phyloP scores from a whole-genome alignment of 2,888 invertebrate species.

The Aspidiotus destructor region DNA sequence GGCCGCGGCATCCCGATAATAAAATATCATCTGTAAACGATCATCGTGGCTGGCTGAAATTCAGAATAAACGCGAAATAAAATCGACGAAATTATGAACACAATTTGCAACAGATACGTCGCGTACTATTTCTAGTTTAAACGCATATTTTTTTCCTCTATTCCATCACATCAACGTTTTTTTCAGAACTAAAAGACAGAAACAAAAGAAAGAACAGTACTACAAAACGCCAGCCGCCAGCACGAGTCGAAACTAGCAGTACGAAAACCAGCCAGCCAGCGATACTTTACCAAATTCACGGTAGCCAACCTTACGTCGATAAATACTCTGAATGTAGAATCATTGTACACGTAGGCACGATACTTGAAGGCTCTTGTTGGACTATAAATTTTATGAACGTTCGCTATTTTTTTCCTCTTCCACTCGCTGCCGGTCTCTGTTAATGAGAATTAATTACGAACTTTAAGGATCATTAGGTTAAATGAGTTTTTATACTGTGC shows the following conservation, averaged over 20 bases:
- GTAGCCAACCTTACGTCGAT: constrained; percentile 7
- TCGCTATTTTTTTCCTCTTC: no score
- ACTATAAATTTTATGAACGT: no score
- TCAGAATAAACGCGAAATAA: constrained; percentile 6
- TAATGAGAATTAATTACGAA: neutral
- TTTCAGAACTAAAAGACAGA: neutral
- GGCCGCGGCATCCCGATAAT: constrained; percentile 24
- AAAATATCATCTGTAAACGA: constrained; percentile 9
- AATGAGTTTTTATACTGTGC: no score
- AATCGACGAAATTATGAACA: neutral
- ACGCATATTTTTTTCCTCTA: neutral
- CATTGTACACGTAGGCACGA: neutral
- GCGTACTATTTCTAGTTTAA: neutral
- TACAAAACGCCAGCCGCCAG: constrained; percentile 14
- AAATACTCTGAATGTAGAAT: neutral
- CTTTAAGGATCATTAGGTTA: neutral
- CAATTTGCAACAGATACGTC: neutral
- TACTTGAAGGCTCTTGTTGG: no score
- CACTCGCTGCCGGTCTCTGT: neutral
- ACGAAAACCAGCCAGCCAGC: constrained; percentile 3
- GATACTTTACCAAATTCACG: constrained; percentile 7
- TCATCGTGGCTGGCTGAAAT: neutral
- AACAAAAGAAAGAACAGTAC: constrained; percentile 4
- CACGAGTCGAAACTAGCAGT: neutral
- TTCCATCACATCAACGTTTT: neutral